Base-by-base conservation (phyloP, 2,113 vertebrate genomes). In the Tupaia tana region DNA sequence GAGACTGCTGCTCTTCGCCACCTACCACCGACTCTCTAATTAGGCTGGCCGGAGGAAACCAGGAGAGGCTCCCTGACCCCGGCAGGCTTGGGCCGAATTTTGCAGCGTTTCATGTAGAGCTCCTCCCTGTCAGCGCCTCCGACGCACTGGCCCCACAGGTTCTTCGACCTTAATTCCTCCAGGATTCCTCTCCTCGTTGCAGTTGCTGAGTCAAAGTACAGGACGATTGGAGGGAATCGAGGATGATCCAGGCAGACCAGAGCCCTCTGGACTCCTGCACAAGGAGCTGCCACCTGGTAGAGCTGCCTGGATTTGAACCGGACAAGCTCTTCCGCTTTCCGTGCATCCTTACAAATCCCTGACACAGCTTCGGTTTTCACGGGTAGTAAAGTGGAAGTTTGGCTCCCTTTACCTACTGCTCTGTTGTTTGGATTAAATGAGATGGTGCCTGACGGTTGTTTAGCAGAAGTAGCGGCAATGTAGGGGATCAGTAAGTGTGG, bases 101-200 rank as follows among this genome's bases (percentile, higher is more conserved):
- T 22, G 19, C 83, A 31, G 67, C 69, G 7, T 78, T 74, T 97
- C 77, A 24, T 75, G 73, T 24, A 34, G 71, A 71, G 80, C 84
- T 56, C 84, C 81, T 77, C 71, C 83, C 73, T 84, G 77, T 19
- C 89, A 54, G 25, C 29, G 29, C 94, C 67, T 96, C 22, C 22
- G 4, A 0, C 1, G 0, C 25, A 66, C 92, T 70, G 78, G 3
- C 96, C 93, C 86, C 64, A 71, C 95, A 95, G 97, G 78, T 91
- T 96, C 75, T 86, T 89, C 74, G 11, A 22, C 59, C 97, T 96
- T 70, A 58, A 74, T 74, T 81, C 58, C 6, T 1, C 11, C 24
- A 70, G 88, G 80, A 83, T 91, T 93, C 78, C 85, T 88, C 96
- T 91, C 80, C 20, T n/a, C 19, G 66, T 56, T 7, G 86, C 69